A percentile compares a stretch with the other conserved stretches of the same genome.
Conservation (phyloP, 2,113 vertebrate species). For the Climacteris rufus region DNA sequence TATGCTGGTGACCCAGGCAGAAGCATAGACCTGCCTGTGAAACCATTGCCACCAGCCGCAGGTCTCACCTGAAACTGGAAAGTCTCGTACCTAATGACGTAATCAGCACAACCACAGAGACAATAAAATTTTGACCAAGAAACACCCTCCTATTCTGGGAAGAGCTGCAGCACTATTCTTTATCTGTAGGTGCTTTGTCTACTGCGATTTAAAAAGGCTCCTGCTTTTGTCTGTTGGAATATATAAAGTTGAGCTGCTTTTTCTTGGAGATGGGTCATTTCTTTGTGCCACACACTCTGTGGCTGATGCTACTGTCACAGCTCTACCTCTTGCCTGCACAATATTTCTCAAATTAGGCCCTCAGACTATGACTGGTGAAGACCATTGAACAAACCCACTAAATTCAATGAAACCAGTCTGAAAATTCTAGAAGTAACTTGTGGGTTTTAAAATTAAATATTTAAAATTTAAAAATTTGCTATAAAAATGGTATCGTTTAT, state of each 20-base stretch:
- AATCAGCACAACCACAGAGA: not conserved
- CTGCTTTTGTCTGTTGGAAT: not conserved
- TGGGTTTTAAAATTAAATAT: not conserved
- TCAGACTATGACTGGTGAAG: not conserved
- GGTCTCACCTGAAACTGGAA: not conserved
- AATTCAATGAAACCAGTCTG: not conserved
- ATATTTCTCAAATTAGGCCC: not conserved
- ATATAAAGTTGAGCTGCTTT: not conserved
- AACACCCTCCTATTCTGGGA: not conserved
- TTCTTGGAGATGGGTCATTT: not conserved
- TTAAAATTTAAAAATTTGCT: not conserved
- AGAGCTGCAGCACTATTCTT: not conserved
- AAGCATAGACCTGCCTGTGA: not conserved
- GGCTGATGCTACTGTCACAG: not conserved
- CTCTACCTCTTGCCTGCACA: rapidly evolving
- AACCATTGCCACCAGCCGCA: not conserved
- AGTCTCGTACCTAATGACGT: not conserved
- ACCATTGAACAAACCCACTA: not conserved
- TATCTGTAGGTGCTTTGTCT: not conserved
- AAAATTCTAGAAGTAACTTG: not conserved
- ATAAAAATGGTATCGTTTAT: not conserved
- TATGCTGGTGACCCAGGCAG: no score
- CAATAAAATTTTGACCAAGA: not conserved
- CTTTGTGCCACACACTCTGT: not conserved
- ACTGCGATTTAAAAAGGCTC: not conserved